Percentiles rank a stretch among this genome's conserved stretches.
Evolutionary conservation across 2,888 invertebrate species (phyloP).

Genomic region (Leucophenga montana): DNA sequence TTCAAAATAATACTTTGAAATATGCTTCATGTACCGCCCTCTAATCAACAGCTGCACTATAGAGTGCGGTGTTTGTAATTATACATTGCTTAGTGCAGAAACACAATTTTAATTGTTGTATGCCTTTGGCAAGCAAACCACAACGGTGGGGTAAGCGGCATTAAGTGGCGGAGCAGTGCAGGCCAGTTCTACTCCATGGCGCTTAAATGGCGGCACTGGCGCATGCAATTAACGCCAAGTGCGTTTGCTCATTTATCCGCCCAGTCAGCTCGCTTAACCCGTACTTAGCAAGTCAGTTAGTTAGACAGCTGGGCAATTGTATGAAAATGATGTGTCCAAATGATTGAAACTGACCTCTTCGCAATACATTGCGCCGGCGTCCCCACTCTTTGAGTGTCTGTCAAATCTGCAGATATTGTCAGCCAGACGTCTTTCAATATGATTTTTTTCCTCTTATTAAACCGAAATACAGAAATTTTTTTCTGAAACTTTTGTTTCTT

Average conservation of each 20-base stretch:
- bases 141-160: neutral
- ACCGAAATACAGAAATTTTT: too few relatives aligned
- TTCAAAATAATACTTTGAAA: neutral
- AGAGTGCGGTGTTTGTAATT: slow-evolving; percentile 47
- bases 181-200: neutral
- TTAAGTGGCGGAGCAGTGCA: too few relatives aligned
- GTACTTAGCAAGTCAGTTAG: slow-evolving; percentile 32
- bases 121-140: slow-evolving; percentile 18
- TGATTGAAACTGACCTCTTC: neutral
- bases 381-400: slow-evolving; percentile 48
- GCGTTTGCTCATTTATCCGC: slow-evolving; percentile 38
- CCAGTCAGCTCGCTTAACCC: slow-evolving; percentile 22
- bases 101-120: slow-evolving; percentile 52
- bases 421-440: neutral
- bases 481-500: neutral
- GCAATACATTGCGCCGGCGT: too few relatives aligned
- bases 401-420: slow-evolving; percentile 30
- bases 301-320: slow-evolving; percentile 48
- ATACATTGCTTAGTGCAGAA: slow-evolving; percentile 29
- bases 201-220: slow-evolving; percentile 34
- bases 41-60: slow-evolving; percentile 25
- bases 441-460: neutral
- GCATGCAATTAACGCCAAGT: slow-evolving; percentile 48
- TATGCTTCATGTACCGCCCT: slow-evolving; percentile 6
- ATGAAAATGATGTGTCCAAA: slow-evolving; percentile 11